Evolutionary conservation across 2,888 invertebrate genomes (phyloP).

Genomic region (Piscicola geometra): DNA sequence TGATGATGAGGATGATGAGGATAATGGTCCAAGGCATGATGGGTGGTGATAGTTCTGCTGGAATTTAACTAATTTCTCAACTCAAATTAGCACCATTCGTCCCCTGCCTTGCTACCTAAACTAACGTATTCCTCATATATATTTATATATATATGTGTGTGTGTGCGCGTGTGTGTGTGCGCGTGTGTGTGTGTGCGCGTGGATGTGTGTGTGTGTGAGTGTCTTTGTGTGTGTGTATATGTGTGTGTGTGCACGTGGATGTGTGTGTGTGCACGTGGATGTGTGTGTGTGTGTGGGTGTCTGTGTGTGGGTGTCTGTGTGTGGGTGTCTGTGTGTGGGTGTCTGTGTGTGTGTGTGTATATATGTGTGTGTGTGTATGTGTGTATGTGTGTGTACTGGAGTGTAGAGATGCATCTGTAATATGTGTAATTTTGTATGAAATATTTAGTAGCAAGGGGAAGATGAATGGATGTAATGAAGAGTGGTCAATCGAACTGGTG

Average conservation of each 20-base stretch:
- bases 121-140: too few relatives aligned
- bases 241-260: conserved; percentile 18
- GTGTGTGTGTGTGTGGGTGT: conserved; percentile 23
- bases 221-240: conserved; percentile 18
- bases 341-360: conserved; percentile 20
- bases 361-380: conserved; percentile 2
- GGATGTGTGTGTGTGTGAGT: conserved; percentile 31
- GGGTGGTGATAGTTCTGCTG: too few relatives aligned
- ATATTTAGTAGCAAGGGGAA: not conserved
- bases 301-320: conserved; percentile 24
- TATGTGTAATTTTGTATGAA: not conserved
- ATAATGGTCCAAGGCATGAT: too few relatives aligned
- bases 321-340: conserved; percentile 22
- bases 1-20: not conserved
- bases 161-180: conserved; percentile 17
- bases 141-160: conserved; percentile 14
- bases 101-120: too few relatives aligned
- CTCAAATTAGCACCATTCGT: too few relatives aligned
- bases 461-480: too few relatives aligned
- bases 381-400: not conserved
- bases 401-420: not conserved
- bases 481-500: too few relatives aligned
- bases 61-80: too few relatives aligned
- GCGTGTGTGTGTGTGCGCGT: conserved; percentile 22
- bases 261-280: conserved; percentile 17